phyloP scores from a whole-genome alignment of 2,888 invertebrate species.

The Leptinotarsa juncta region DNA sequence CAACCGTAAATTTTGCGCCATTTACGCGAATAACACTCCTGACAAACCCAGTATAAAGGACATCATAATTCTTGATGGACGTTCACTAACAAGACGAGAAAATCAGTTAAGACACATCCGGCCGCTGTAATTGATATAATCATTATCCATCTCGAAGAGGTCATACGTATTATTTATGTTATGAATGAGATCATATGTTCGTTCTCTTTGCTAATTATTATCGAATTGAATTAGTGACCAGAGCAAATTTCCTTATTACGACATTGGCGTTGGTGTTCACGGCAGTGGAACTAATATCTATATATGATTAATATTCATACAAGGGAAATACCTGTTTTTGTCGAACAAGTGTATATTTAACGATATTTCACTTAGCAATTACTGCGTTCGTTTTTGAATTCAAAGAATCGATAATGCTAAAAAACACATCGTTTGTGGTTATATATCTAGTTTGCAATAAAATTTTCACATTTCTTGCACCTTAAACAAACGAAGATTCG shows the following conservation, averaged over 20 bases:
- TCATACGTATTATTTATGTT: constrained; percentile 36
- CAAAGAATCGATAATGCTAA: not conserved
- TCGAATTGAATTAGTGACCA: constrained; percentile 29
- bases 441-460: not conserved
- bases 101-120: constrained; percentile 47
- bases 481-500: too few relatives aligned
- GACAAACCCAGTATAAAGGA: not conserved
- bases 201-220: constrained; percentile 38
- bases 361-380: not conserved
- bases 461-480: too few relatives aligned
- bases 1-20: not conserved
- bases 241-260: constrained; percentile 33
- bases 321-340: not conserved
- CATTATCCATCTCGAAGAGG: constrained; percentile 44
- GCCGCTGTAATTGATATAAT: constrained; percentile 49
- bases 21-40: not conserved
- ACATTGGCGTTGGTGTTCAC: constrained; percentile 15
- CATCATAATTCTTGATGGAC: constrained; percentile 21
- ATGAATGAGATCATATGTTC: constrained; percentile 48
- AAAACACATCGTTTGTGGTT: not conserved
- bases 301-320: constrained; percentile 8
- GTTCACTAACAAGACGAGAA: constrained; percentile 39
- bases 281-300: not conserved
- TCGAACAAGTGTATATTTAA: not conserved
- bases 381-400: not conserved